Conservation (phyloP, 2,113 vertebrate species). For the Lynx canadensis region DNA sequence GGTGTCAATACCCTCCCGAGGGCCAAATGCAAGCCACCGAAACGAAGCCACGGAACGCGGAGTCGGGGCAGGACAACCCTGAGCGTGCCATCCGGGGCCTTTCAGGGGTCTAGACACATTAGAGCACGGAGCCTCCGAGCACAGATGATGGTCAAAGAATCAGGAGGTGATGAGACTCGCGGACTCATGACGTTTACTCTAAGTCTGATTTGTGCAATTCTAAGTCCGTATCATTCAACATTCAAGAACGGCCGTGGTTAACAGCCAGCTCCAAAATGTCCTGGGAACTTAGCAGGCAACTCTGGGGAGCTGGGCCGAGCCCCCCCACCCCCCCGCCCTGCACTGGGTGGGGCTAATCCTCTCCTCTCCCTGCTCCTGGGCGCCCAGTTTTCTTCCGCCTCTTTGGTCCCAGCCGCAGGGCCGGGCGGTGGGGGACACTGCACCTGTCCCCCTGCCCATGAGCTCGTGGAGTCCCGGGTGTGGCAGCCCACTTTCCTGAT, state of each 20-base stretch:
- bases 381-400: fast-evolving
- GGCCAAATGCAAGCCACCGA: neutral
- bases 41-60: fast-evolving
- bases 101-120: fast-evolving
- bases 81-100: fast-evolving
- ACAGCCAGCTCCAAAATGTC: too few species aligned
- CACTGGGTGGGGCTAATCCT: neutral
- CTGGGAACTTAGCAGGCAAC: neutral
- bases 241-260: neutral
- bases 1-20: neutral
- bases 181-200: neutral
- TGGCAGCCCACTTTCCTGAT: neutral
- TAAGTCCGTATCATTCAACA: neutral
- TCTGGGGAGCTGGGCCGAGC: fast-evolving
- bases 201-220: neutral
- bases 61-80: fast-evolving
- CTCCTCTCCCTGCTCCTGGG: fast-evolving
- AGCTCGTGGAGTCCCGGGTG: neutral
- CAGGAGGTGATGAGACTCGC: neutral
- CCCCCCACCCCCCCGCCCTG: too few species aligned
- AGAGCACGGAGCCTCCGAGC: neutral
- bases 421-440: fast-evolving
- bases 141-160: fast-evolving
- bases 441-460: fast-evolving
- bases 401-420: neutral